phyloP scores from a whole-genome alignment of 2,113 vertebrate genomes.

The Brachionichthys hirsutus region DNA sequence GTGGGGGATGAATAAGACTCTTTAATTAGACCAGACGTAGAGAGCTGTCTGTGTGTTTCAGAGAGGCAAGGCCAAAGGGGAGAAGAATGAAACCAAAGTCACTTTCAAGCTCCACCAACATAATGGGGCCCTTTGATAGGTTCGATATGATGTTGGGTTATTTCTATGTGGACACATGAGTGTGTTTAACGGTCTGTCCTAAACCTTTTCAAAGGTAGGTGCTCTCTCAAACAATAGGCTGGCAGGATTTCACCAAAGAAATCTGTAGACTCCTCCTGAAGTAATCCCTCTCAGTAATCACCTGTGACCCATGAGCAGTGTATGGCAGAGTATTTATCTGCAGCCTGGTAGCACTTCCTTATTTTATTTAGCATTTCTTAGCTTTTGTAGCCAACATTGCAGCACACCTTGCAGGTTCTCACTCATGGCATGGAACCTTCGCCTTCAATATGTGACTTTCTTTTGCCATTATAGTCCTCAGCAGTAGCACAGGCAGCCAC shows the following conservation, averaged over 20 bases:
- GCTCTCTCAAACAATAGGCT: too few species aligned
- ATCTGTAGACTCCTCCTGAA: too few species aligned
- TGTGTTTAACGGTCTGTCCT: background rate
- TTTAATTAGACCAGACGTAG: constrained; percentile 62
- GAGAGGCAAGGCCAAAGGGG: constrained; percentile 53
- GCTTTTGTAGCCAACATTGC: too few species aligned
- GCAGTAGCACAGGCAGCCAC: constrained; percentile 15
- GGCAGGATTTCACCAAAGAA: too few species aligned
- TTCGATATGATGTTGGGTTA: constrained; percentile 15
- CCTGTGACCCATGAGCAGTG: too few species aligned
- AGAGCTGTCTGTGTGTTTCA: constrained; percentile 40
- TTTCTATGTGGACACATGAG: constrained; percentile 12
- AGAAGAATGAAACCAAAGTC: constrained; percentile 60
- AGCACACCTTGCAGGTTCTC: too few species aligned
- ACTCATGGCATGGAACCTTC: too few species aligned
- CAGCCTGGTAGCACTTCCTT: too few species aligned
- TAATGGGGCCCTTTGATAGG: constrained; percentile 46
- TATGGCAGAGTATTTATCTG: too few species aligned
- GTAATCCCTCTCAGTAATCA: too few species aligned
- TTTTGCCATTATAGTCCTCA: constrained; percentile 29
- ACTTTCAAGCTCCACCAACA: constrained; percentile 73
- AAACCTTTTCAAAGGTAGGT: too few species aligned
- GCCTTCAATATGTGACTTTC: constrained; percentile 32
- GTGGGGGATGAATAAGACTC: constrained; percentile 41
- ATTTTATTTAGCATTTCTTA: too few species aligned